Percentiles rank a stretch among this genome's conserved stretches.
phyloP scores from a whole-genome alignment of 2,888 invertebrate genomes.

The Eupithecia pulchellata region DNA sequence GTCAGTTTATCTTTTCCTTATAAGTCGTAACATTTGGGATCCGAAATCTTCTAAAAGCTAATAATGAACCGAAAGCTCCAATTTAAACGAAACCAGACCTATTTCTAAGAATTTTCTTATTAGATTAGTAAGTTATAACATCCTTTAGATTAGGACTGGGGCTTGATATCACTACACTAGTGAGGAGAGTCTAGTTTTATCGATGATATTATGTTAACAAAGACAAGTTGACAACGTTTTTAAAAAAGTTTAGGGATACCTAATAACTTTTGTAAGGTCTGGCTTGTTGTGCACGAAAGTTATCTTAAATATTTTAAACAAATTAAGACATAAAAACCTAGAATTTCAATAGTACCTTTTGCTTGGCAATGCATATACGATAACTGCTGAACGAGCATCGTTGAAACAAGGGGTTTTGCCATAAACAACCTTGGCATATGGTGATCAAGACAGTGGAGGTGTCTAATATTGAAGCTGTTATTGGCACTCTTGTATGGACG shows the following conservation, averaged over 20 bases:
- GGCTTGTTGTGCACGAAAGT: too few relatives aligned
- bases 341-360: too few relatives aligned
- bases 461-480: not conserved
- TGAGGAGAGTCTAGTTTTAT: not conserved
- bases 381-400: too few relatives aligned
- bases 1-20: not conserved
- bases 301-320: too few relatives aligned
- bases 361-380: too few relatives aligned
- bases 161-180: constrained; percentile 28
- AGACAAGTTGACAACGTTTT: not conserved
- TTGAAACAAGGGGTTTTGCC: too few relatives aligned
- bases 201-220: constrained; percentile 6
- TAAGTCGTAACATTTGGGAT: not conserved
- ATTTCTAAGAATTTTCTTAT: constrained; percentile 60
- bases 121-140: constrained; percentile 59
- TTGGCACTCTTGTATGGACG: not conserved
- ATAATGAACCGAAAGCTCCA: not conserved
- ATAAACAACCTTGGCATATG: too few relatives aligned
- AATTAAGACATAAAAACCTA: too few relatives aligned
- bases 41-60: not conserved
- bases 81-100: constrained; percentile 42
- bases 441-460: not conserved
- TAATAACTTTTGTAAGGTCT: too few relatives aligned
- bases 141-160: constrained; percentile 52
- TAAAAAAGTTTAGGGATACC: too few relatives aligned